phyloP scores from a whole-genome alignment of 2,113 vertebrate species.

The Mesocricetus auratus region DNA sequence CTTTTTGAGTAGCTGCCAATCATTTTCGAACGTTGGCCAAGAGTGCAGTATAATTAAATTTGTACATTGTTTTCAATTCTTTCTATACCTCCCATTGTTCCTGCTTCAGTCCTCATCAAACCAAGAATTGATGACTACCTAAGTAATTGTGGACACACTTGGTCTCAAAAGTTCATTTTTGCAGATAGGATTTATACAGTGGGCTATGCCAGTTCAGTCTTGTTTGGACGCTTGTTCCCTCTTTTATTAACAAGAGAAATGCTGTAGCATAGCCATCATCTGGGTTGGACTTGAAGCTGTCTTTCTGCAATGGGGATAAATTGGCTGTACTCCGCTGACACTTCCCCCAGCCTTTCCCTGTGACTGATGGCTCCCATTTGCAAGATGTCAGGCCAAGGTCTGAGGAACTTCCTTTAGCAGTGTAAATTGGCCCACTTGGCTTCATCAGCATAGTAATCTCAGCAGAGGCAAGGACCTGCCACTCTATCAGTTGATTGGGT shows the following conservation, averaged over 20 bases:
- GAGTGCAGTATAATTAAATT: constrained; percentile 6
- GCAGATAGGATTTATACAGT: not conserved
- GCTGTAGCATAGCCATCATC: not conserved
- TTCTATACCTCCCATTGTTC: not conserved
- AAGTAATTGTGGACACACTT: constrained; percentile 5
- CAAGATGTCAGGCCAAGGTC: constrained; percentile 35
- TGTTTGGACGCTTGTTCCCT: constrained; percentile 16
- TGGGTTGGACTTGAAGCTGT: not conserved
- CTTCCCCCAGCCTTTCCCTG: not conserved
- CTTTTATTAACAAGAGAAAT: constrained; percentile 56
- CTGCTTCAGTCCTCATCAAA: not conserved
- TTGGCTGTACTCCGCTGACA: constrained; percentile 15
- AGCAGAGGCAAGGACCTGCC: not conserved
- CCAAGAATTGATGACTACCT: not conserved
- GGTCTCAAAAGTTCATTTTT: constrained; percentile 7
- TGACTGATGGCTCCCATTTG: constrained; percentile 57
- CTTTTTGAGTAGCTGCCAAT: constrained; percentile 8
- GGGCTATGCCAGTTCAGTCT: not conserved
- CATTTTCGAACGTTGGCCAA: not conserved
- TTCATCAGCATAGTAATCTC: constrained; percentile 37
- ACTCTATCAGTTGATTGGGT: constrained; percentile 59
- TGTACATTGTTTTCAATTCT: not conserved
- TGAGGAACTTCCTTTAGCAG: constrained; percentile 35
- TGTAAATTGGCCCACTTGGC: constrained; percentile 62
- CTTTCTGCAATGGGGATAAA: not conserved